Evolutionary conservation across 2,888 invertebrate genomes (phyloP), one percentile per base, ranked within the genome.

Genomic region (Hyposoter didymator): DNA sequence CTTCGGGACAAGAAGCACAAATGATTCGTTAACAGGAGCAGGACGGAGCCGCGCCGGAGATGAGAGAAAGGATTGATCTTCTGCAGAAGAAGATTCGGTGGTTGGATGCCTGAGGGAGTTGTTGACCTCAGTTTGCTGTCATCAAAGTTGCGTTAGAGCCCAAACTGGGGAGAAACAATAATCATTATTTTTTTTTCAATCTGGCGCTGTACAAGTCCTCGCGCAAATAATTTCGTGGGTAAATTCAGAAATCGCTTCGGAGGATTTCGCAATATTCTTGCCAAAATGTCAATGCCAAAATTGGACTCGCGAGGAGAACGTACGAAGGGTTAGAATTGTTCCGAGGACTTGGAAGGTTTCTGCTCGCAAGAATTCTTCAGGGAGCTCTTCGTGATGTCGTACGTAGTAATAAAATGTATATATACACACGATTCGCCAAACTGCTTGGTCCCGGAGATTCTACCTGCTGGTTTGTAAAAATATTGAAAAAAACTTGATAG

Each of bases 401-500:
- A 66, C 14, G 22, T 67, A 67, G 22, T 8, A 10, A 43, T 19
- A 22, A 39, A 39, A 45, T 8, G 8, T 14, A 66, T 39, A 66
- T 39, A 66, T 8, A 39, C 19, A 12, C 39, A 69, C 12, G 17
- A 47, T 39, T 62, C 6, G 47, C 0, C 12, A 32, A 12, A 67
- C n/a, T 43, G 6, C 7, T 35, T 28, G 22, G 19, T 17, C 17
- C 14, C 22, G 22, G 55, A 39, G n/a, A 52, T 79, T 72, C 55
- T 22, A 64, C 62, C 49, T 49, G 73, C 43, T 12, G 45, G 28
- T 73, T 80, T 67, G 14, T 67, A 70, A 59, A 70, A 70, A 19
- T 45, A 66, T 55, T 73, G 47, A 28, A 78, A 67, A 76, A 78
- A 78, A 78, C 45, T 45, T 17, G 78, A 69, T 73, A 35, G 59